Conservation (phyloP, 2,113 vertebrate species). For the Nothoprocta perdicaria region DNA sequence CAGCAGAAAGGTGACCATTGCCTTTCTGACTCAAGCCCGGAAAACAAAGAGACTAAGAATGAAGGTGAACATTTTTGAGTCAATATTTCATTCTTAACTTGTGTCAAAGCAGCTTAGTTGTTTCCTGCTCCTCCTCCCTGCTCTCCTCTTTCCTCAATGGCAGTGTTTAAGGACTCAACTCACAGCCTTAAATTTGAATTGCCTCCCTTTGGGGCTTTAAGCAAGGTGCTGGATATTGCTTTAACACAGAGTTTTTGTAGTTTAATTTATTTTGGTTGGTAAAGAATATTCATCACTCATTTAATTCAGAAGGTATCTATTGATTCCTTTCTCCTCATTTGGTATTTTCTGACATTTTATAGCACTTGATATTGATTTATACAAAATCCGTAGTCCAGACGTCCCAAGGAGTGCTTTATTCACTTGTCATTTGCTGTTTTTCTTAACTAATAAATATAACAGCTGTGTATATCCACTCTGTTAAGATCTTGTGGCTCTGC, state of each 20-base stretch:
- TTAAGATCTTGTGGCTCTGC: slow-evolving; percentile 49
- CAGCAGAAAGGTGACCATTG: neutral
- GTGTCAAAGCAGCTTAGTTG: slow-evolving; percentile 26
- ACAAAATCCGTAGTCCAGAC: slow-evolving; percentile 85
- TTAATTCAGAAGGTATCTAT: slow-evolving; percentile 87
- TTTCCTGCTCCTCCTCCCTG: neutral
- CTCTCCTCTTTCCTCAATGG: neutral
- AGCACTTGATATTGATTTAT: slow-evolving; percentile 88
- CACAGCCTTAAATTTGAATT: slow-evolving; percentile 55
- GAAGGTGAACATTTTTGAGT: slow-evolving; percentile 36
- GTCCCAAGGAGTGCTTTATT: slow-evolving; percentile 85
- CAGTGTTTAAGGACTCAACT: neutral
- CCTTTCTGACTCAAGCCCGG: neutral
- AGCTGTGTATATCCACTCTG: slow-evolving; percentile 36
- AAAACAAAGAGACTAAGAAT: slow-evolving; percentile 19
- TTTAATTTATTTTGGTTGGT: slow-evolving; percentile 89
- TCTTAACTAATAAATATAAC: slow-evolving; percentile 85
- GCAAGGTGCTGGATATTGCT: slow-evolving; percentile 50
- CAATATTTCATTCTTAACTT: slow-evolving; percentile 47
- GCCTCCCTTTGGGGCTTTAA: slow-evolving; percentile 35
- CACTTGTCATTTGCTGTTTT: slow-evolving; percentile 90
- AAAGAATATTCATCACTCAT: slow-evolving; percentile 89
- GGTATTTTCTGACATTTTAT: slow-evolving; percentile 94
- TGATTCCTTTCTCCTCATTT: slow-evolving; percentile 87
- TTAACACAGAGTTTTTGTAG: slow-evolving; percentile 53